Conservation (phyloP, 2,888 invertebrate genomes). For the Lasiommata megera region DNA sequence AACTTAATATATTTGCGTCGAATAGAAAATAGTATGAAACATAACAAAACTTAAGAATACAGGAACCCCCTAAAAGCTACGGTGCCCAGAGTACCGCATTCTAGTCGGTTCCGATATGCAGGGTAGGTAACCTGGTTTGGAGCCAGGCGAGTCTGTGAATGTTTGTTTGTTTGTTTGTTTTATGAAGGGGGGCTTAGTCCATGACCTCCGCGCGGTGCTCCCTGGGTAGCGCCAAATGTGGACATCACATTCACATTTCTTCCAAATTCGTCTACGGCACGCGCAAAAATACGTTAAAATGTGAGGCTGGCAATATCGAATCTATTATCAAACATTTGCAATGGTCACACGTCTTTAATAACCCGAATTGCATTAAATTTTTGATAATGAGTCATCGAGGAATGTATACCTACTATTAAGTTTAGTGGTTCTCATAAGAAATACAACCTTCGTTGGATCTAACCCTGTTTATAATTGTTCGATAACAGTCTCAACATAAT, state of each 20-base stretch:
- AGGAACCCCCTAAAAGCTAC: conserved; percentile 11
- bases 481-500: conserved; percentile 12
- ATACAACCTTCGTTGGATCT: too few species aligned
- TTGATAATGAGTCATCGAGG: too few species aligned
- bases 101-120: not conserved
- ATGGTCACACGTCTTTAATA: not conserved
- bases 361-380: not conserved
- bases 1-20: not conserved
- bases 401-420: too few species aligned
- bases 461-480: conserved; percentile 7
- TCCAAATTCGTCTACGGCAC: conserved; percentile 43
- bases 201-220: conserved; percentile 80
- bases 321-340: conserved; percentile 3
- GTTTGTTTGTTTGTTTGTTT: conserved; percentile 42
- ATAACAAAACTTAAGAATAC: not conserved
- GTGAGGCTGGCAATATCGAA: conserved; percentile 11
- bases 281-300: conserved; percentile 26
- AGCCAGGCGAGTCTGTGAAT: conserved; percentile 18
- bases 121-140: not conserved
- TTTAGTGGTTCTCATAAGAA: too few species aligned
- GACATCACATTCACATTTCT: conserved; percentile 63
- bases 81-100: conserved; percentile 18
- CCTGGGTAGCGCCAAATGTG: conserved; percentile 79
- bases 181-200: conserved; percentile 74
- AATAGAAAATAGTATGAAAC: not conserved